A percentile compares a stretch with the other conserved stretches of the same genome.
Conservation (phyloP, 2,888 invertebrate species). For the Boloria selene region DNA sequence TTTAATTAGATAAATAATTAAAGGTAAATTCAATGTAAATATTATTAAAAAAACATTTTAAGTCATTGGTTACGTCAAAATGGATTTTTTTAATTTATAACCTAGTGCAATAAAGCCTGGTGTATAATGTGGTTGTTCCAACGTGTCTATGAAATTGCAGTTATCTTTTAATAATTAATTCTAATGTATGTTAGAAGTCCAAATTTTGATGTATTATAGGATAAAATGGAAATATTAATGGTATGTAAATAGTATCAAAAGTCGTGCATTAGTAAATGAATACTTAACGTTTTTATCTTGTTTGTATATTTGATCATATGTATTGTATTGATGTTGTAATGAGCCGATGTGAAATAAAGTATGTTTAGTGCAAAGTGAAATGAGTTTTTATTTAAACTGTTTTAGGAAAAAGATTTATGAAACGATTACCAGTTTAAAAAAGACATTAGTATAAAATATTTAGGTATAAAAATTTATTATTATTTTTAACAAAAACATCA, state of each 20-base stretch:
- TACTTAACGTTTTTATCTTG: slow-evolving; percentile 29
- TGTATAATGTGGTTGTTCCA: not conserved
- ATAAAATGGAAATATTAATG: not conserved
- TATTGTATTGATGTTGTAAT: slow-evolving; percentile 42
- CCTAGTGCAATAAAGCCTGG: not conserved
- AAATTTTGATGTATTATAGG: not conserved
- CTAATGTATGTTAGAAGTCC: too few species aligned
- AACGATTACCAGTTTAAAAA: too few species aligned
- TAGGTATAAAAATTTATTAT: not conserved
- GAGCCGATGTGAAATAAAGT: slow-evolving; percentile 42
- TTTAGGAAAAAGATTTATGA: too few species aligned
- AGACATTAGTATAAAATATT: not conserved
- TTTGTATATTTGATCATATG: slow-evolving; percentile 45
- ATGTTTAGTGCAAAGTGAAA: slow-evolving; percentile 24
- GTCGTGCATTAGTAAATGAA: not conserved
- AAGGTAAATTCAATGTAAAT: slow-evolving; percentile 6
- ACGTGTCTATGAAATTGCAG: not conserved
- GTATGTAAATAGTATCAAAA: slow-evolving; percentile 20
- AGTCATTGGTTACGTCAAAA: not conserved
- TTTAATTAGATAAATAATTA: slow-evolving; percentile 16
- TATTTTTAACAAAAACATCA: not conserved
- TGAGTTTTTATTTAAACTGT: too few species aligned
- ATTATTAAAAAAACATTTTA: slow-evolving; percentile 3
- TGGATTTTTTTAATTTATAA: not conserved
- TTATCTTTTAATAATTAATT: not conserved